Conservation (phyloP, 2,113 vertebrate species). For the Labrus mixtus region DNA sequence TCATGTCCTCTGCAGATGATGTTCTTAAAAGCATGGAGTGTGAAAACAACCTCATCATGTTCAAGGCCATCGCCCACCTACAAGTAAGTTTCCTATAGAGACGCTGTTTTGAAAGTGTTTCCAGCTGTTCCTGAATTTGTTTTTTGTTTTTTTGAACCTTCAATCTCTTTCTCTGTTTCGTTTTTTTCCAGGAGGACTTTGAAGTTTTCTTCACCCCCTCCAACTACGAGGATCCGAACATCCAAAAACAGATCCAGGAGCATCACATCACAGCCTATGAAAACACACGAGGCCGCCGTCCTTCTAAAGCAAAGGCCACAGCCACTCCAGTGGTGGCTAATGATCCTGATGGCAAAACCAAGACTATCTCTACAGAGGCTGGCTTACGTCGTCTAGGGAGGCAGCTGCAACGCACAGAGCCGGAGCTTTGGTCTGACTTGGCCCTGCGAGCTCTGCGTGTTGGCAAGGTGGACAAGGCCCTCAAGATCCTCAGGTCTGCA, state of each 20-base stretch:
- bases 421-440: conserved; percentile 88
- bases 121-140: not conserved
- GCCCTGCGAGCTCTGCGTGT: conserved; percentile 85
- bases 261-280: conserved; percentile 87
- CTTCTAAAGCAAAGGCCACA: conserved; percentile 39
- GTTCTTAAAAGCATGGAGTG: conserved; percentile 86
- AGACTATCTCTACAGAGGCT: conserved; percentile 73
- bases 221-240: conserved; percentile 84
- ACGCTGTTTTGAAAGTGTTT: not conserved
- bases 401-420: conserved; percentile 86
- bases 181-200: conserved; percentile 88
- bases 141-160: conserved; percentile 15
- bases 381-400: conserved; percentile 85
- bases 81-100: conserved; percentile 82
- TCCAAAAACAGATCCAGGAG: conserved; percentile 86
- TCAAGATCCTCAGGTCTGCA: conserved; percentile 90
- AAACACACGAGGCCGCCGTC: conserved; percentile 64
- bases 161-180: not conserved
- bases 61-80: conserved; percentile 87
- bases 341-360: conserved; percentile 74
- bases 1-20: conserved; percentile 81
- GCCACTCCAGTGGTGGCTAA: conserved; percentile 44
- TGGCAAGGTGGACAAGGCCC: conserved; percentile 86
- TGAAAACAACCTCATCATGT: conserved; percentile 86
- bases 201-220: conserved; percentile 89